Evolutionary conservation across 2,113 vertebrate genomes (phyloP), one percentile per base, ranked within the genome.

Genomic region (Climacteris rufus): DNA sequence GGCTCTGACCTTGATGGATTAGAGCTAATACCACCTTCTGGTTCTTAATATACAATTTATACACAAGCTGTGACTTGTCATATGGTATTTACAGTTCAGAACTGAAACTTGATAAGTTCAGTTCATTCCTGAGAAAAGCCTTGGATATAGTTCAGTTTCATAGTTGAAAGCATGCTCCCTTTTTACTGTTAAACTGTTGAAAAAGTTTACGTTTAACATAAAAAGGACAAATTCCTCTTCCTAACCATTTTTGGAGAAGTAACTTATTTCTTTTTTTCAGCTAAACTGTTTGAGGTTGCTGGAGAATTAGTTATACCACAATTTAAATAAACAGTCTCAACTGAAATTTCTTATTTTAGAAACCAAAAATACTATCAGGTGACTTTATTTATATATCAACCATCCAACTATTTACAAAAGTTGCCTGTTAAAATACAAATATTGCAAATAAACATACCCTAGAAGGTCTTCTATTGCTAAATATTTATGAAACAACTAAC

Each of bases 281-380:
- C n/a, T 83, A 45, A 82, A 80, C 15, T 42, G 3, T 61, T 88
- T 82, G 25, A 77, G 5, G 15, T 45, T 61, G 15, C 5, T 77
- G 20, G 33, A 39, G 15, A 66, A 82, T 63, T 61, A 53, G 9
- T 76, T 61, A 49, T 18, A 65, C 11, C 37, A 56, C 15, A 84
- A 27, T 59, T 92, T 80, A 93, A 90, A 87, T 81, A 95, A 95
- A 87, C 23, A 50, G 25, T 74, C 37, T 77, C 7, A 3, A 42
- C 22, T 23, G 23, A 70, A 31, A 15, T 50, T 90, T 90, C 90
- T 87, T 86, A 63, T 90, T 94, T 92, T 95, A 93, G 88, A 96
- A 93, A 80, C n/a, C 6, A 93, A 70, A 49, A 80, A 45, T 66
- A 72, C 4, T 61, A 57, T 53, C 75, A 93, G 31, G 37, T 90